Conservation (phyloP, 2,113 vertebrate genomes). For the Regulus satrapa region DNA sequence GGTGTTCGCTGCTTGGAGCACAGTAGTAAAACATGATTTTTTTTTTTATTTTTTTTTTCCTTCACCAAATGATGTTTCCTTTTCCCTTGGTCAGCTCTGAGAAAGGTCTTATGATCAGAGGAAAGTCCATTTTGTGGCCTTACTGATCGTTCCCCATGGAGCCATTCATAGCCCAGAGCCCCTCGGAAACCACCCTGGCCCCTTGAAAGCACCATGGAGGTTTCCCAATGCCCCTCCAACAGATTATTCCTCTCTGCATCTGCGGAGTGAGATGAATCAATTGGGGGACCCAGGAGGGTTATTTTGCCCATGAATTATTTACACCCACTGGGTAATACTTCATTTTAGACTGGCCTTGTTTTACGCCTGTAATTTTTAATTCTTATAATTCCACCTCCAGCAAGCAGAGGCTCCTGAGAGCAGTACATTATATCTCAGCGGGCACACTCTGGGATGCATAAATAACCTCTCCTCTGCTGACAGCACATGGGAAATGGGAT, state of each 20-base stretch:
- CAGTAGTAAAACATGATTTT: background rate
- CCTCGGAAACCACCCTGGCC: accelerated
- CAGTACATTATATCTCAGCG: slow-evolving; percentile 33
- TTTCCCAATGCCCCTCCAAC: background rate
- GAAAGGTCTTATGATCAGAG: background rate
- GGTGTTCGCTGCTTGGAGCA: background rate
- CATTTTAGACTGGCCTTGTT: slow-evolving; percentile 27
- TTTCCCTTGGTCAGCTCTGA: background rate
- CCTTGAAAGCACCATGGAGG: background rate
- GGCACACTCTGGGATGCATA: background rate
- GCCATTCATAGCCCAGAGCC: background rate
- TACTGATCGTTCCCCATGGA: background rate
- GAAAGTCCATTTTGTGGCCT: background rate
- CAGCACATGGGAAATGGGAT: background rate
- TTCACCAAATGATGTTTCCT: background rate
- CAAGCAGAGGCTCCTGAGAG: background rate
- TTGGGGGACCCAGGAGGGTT: background rate
- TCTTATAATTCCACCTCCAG: slow-evolving; percentile 41
- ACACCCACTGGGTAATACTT: slow-evolving; percentile 10
- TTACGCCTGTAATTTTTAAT: slow-evolving; percentile 55
- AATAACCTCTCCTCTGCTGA: slow-evolving; percentile 19
- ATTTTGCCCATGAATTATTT: slow-evolving; percentile 49
- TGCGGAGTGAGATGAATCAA: background rate
- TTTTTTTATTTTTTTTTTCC: background rate
- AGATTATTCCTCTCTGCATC: background rate